phyloP scores from a whole-genome alignment of 2,888 invertebrate genomes.

The Spisula solida region DNA sequence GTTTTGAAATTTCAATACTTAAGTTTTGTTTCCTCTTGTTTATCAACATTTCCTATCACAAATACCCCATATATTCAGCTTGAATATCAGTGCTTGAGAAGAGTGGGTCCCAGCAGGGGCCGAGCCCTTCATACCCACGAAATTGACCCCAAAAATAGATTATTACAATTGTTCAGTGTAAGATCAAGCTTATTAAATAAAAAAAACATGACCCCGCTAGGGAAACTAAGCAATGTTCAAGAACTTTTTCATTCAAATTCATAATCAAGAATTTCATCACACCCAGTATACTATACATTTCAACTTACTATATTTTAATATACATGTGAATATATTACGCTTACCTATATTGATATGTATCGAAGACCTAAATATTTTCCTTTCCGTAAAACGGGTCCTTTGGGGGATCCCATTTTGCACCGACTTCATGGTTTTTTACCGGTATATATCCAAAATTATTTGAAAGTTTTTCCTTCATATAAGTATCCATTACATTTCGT shows the following conservation, averaged over 20 bases:
- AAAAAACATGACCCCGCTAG: neutral
- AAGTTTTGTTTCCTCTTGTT: too few species aligned
- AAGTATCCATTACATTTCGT: neutral
- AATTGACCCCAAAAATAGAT: neutral
- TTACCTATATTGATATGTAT: slow-evolving; percentile 66
- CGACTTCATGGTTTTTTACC: slow-evolving; percentile 18
- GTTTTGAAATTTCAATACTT: too few species aligned
- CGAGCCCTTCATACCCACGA: neutral
- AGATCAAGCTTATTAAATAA: neutral
- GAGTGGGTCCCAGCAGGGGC: neutral
- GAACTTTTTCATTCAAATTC: neutral
- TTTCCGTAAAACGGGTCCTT: slow-evolving; percentile 59
- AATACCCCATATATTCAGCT: too few species aligned
- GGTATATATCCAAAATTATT: slow-evolving; percentile 5
- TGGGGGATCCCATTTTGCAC: slow-evolving; percentile 13
- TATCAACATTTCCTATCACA: too few species aligned
- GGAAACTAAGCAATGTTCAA: neutral
- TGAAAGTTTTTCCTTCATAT: neutral
- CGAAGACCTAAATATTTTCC: slow-evolving; percentile 68
- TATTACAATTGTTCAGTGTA: neutral
- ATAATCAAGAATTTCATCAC: neutral
- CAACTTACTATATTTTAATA: too few species aligned
- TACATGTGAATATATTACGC: neutral
- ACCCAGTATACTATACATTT: too few species aligned
- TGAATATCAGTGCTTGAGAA: neutral